Evolutionary conservation across 2,797 vertebrate genomes (phyloP), one percentile per base, ranked within the genome.

Genomic region (Odontamblyopus lacepedii): DNA sequence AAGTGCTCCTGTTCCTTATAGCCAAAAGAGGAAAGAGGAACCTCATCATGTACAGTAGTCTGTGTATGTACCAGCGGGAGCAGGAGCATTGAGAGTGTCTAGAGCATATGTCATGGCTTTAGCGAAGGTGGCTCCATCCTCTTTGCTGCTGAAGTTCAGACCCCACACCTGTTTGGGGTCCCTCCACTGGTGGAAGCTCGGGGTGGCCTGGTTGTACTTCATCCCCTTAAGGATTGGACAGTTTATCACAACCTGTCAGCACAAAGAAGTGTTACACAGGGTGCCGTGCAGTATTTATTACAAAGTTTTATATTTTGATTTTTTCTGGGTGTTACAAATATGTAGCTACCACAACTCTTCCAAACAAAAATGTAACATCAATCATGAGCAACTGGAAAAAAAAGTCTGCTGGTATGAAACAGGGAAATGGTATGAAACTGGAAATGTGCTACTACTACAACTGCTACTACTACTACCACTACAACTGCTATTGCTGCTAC

Each of bases 161-260:
- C 96, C 96, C 96, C 95, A 97, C 67, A 97, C 95, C 72, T 96
- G 95, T 19, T 94, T 94, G 2, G 89, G 75, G 0, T 96, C 95
- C 0, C 95, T 82, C 96, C 95, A 97, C 85, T 97, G 96, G 82
- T 97, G 96, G 83, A 97, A 97, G 68, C 78, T 96, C 66, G 94
- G 81, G 0, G 96, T 96, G 64, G 96, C 96, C 83, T 96, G 94
- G 78, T 96, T 96, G 60, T 97, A 97, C 75, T 96, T 96, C 77
- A 95, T 88, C 23, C 96, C 95, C 83, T 92, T 93, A 16, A 87
- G 1, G 2, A 97, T 91, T 0, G 94, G 90, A 79, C 95, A 96
- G 88, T 97, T 97, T 83, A 97, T 96, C 63, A 97, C 96, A 86
- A 97, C 96, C 96, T 97, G 73, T 6, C 19, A 26, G 32, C 4